Percentiles rank a stretch among this genome's conserved stretches.
Conservation (phyloP, 2,113 vertebrate genomes). For the Rhizomys pruinosus region DNA sequence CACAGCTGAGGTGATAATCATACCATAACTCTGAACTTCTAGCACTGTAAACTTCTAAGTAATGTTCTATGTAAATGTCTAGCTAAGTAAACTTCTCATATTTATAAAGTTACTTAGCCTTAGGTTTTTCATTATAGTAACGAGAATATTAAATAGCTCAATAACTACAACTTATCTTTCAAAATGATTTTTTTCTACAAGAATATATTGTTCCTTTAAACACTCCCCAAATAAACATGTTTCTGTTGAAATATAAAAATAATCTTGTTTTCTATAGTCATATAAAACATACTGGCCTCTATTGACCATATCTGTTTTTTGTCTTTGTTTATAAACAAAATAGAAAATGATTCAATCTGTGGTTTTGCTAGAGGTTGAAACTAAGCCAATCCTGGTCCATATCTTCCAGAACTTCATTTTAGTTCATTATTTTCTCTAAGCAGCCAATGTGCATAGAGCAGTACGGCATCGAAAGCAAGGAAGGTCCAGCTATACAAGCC, state of each 20-base stretch:
- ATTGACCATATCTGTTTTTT: background rate
- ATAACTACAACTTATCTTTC: background rate
- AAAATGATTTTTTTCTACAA: background rate
- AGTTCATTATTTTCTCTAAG: background rate
- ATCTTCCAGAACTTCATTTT: background rate
- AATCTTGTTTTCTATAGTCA: constrained; percentile 29
- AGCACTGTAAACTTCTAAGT: too few relatives aligned
- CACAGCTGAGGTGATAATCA: background rate
- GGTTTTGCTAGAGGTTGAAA: background rate
- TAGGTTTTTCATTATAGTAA: background rate
- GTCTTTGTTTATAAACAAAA: constrained; percentile 10
- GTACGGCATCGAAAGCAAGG: background rate
- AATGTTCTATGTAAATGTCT: too few relatives aligned
- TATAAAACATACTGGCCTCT: background rate
- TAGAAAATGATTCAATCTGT: background rate
- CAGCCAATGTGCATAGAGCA: background rate
- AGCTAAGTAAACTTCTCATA: background rate
- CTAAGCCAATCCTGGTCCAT: background rate
- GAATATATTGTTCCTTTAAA: constrained; percentile 37
- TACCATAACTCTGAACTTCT: background rate
- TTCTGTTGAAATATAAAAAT: constrained; percentile 8
- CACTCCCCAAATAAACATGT: background rate
- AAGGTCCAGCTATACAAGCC: background rate
- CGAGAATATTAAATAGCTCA: background rate
- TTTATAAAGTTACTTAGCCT: background rate